phyloP scores from a whole-genome alignment of 2,113 vertebrate genomes.

The Macrotis lagotis region DNA sequence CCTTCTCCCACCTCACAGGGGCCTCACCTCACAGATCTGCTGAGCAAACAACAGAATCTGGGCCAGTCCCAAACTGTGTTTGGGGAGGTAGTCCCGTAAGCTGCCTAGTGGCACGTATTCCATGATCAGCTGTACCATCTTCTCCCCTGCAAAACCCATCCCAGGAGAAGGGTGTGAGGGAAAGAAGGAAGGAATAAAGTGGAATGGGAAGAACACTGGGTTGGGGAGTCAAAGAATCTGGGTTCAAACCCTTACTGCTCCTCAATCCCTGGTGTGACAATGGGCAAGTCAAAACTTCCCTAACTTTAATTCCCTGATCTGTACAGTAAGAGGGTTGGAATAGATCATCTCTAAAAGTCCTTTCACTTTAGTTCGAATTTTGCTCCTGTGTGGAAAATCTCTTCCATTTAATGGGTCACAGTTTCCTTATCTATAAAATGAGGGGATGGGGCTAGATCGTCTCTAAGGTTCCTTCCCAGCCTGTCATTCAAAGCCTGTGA shows the following conservation, averaged over 20 bases:
- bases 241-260: neutral
- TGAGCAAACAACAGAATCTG: slow-evolving; percentile 92
- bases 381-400: neutral
- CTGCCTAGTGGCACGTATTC: slow-evolving; percentile 95
- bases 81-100: slow-evolving; percentile 91
- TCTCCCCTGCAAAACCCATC: slow-evolving; percentile 84
- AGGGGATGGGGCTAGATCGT: neutral
- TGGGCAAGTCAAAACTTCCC: neutral
- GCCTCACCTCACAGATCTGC: slow-evolving; percentile 92
- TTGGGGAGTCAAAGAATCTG: neutral
- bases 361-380: neutral
- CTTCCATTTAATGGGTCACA: neutral
- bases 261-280: neutral
- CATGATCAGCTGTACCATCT: slow-evolving; percentile 94
- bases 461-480: neutral
- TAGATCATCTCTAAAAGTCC: neutral
- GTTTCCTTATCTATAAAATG: neutral
- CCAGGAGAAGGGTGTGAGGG: rapidly evolving
- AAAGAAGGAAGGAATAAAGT: rapidly evolving
- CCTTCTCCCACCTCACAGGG: neutral
- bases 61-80: slow-evolving; percentile 82
- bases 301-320: neutral
- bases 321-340: neutral
- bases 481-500: neutral
- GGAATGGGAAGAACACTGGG: neutral